Percentiles rank a stretch among this genome's conserved stretches.
Evolutionary conservation across 64 coral and sea anemone species (phyloP).

Genomic region (Pocillopora damicornis): DNA sequence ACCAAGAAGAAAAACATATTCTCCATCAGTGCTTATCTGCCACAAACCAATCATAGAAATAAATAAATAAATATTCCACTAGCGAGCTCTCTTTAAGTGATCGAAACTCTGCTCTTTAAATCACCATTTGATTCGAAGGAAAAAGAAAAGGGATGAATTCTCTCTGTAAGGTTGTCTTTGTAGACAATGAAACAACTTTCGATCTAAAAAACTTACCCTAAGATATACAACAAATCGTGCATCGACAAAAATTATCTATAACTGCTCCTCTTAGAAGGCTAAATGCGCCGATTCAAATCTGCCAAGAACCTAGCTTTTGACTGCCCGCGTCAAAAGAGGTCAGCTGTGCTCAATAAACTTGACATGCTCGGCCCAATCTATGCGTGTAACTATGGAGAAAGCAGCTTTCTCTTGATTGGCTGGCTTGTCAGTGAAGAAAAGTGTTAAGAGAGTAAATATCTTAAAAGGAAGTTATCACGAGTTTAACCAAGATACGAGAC

Average conservation of each 20-base stretch:
- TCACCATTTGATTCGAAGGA: neutral
- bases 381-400: neutral
- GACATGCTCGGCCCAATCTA: neutral
- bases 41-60: neutral
- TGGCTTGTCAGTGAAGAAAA: neutral
- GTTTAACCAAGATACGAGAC: neutral
- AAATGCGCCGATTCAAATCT: neutral
- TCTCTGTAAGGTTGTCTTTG: neutral
- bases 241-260: neutral
- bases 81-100: neutral
- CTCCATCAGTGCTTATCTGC: neutral
- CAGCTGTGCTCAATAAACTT: neutral
- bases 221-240: neutral
- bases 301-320: neutral
- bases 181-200: neutral
- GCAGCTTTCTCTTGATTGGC: neutral
- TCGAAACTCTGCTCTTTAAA: neutral
- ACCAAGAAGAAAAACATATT: neutral
- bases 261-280: neutral
- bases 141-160: neutral
- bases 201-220: neutral
- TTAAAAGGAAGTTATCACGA: neutral
- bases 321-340: neutral
- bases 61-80: conserved; percentile 43
- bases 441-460: neutral